These are phyloP conservation scores for Aquatica leii DNA, from an alignment of 2,888 invertebrate species.

Conservation along the genomic window DNA sequence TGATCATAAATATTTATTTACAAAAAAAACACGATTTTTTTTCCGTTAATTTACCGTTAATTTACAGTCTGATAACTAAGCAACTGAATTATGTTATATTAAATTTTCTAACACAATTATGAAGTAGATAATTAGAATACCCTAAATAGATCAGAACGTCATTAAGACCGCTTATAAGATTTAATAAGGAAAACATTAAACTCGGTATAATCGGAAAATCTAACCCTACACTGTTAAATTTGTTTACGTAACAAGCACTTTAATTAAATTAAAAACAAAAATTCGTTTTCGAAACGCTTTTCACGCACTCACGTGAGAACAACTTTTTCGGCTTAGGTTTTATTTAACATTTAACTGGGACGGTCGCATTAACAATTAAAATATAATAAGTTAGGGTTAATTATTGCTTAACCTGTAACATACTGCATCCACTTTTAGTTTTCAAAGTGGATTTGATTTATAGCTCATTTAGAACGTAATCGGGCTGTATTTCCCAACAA, in stretches of 20 bases:
- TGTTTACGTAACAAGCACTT: conserved; percentile 12
- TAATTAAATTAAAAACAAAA: conserved; percentile 9
- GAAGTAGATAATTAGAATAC: conserved; percentile 43
- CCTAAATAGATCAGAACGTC: conserved; percentile 45
- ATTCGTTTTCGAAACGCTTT: not conserved
- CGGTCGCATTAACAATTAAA: no score
- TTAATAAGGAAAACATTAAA: conserved; percentile 45
- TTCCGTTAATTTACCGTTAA: conserved; percentile 7
- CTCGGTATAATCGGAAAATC: conserved; percentile 29
- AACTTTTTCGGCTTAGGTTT: no score
- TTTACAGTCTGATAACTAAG: conserved; percentile 33
- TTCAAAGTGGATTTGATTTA: conserved; percentile 46
- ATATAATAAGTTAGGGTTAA: conserved; percentile 24
- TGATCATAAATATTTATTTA: not conserved
- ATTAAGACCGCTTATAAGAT: conserved; percentile 44
- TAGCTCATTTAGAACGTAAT: conserved; percentile 56
- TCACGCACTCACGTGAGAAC: no score
- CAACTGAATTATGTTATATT: conserved; percentile 43
- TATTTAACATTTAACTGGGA: no score
- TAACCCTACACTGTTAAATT: conserved; percentile 30
- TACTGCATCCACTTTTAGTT: conserved; percentile 28
- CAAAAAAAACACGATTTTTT: conserved; percentile 7
- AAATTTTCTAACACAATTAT: conserved; percentile 44
- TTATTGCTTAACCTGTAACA: conserved; percentile 27
- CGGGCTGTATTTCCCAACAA: conserved; percentile 58